Evolutionary conservation across 1,140 invertebrate species (phyloP), one percentile per base, ranked within the genome.

Genomic region (Drosophila lacteicornis): DNA sequence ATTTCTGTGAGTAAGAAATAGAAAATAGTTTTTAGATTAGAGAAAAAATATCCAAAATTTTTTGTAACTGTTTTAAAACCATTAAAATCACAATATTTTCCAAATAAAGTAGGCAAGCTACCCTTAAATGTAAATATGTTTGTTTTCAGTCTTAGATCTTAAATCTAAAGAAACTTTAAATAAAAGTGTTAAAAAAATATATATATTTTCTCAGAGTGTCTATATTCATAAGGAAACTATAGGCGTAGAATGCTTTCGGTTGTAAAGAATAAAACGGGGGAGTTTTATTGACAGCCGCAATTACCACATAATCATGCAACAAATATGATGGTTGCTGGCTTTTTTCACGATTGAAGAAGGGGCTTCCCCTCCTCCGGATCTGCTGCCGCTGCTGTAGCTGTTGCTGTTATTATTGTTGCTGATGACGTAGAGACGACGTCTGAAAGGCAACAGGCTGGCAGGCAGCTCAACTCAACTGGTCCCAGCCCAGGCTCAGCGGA

Each of bases 231-330:
- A 25, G 60, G 74, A 73, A 80, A 79, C 75, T 79, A 73, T 85
- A 85, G 82, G 79, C 84, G 84, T 91, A 82, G 82, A 90, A 83
- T 81, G 69, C 79, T 79, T 83, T 88, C 70, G 80, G 75, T 88
- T 88, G 78, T 91, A 88, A 90, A 88, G 84, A 87, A 87, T 87
- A 90, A 90, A 77, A 90, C 85, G 88, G 88, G 88, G 88, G 88
- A 91, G 88, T 91, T 91, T 91, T 91, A 91, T 91, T 91, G 88
- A 91, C 88, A 91, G 88, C 88, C 88, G 88, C 88, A 91, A 91
- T 91, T 91, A 91, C 88, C 88, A 91, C 83, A 91, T 91, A 90
- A 90, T 90, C 85, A 90, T 90, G 85, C 85, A 90, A 90, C 85
- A 90, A 90, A 90, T 90, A 90, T 90, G 85, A 90, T 87, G 84